phyloP scores from a whole-genome alignment of 2,888 invertebrate species.

The Harpalus rubripes region DNA sequence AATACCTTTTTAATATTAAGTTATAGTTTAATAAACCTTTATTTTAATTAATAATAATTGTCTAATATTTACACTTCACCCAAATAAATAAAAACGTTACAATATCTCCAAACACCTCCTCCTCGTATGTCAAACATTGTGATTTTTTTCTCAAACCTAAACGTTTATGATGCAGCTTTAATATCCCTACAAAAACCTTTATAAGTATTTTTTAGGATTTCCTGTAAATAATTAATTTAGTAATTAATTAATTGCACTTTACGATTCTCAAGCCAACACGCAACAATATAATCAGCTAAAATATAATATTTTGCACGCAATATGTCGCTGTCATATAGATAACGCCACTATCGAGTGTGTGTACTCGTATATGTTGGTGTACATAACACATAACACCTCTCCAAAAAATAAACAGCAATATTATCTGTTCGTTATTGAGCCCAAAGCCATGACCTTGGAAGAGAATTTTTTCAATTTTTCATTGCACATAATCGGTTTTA shows the following conservation, averaged over 20 bases:
- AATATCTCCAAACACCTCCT: no score
- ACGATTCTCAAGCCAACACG: conserved; percentile 26
- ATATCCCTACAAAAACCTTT: background rate
- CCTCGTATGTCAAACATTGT: background rate
- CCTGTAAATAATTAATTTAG: conserved; percentile 40
- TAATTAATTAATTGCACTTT: conserved; percentile 26
- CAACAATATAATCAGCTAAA: conserved; percentile 40
- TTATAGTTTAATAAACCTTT: no score
- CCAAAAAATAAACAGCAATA: conserved; percentile 30
- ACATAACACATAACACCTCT: conserved; percentile 21
- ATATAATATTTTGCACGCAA: conserved; percentile 55
- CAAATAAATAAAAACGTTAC: no score
- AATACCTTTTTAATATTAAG: no score
- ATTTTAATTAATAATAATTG: no score
- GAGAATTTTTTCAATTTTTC: background rate
- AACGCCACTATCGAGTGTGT: conserved; percentile 22
- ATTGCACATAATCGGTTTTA: conserved; percentile 35
- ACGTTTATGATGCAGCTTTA: background rate
- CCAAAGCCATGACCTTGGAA: conserved; percentile 5
- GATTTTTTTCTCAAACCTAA: background rate
- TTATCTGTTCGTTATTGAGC: conserved; percentile 13
- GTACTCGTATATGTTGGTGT: conserved; percentile 11
- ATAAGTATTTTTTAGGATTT: conserved; percentile 16
- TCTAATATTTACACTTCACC: no score
- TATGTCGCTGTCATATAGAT: conserved; percentile 17